These are phyloP conservation scores for Clavelina lepadiformis DNA, from an alignment of 23 tunicate genomes.

Conservation along the genomic window DNA sequence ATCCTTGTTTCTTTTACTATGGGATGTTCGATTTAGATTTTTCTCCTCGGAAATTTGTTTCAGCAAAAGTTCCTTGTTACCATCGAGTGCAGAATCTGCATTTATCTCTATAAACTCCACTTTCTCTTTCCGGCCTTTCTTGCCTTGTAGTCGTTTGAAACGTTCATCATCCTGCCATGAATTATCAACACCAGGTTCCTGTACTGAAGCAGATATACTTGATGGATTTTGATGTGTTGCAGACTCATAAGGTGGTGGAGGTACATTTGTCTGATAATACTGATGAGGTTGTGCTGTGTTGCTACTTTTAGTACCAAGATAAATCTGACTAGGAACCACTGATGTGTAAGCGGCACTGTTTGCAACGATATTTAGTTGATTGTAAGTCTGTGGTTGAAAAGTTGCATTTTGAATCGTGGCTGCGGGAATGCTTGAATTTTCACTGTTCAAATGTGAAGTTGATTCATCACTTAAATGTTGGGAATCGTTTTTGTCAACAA, in stretches of 20 bases:
- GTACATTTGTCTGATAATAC: not conserved
- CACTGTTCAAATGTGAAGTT: too few species aligned
- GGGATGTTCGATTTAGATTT: slow-evolving; percentile 47
- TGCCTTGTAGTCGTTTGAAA: slow-evolving; percentile 56
- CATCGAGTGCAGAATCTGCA: slow-evolving; percentile 67
- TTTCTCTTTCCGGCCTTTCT: slow-evolving; percentile 56
- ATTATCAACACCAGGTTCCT: not conserved
- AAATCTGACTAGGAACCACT: not conserved
- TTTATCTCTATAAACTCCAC: slow-evolving; percentile 73
- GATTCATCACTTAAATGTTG: too few species aligned
- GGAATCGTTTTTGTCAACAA: slow-evolving; percentile 42
- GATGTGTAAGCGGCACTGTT: too few species aligned
- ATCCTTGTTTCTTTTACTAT: slow-evolving; percentile 53
- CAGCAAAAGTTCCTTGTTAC: slow-evolving; percentile 69
- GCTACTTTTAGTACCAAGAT: not conserved
- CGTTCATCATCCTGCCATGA: slow-evolving; percentile 20
- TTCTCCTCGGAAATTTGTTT: slow-evolving; percentile 75
- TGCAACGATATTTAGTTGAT: too few species aligned
- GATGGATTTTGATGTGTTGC: not conserved
- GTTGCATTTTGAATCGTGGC: too few species aligned
- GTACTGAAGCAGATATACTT: too few species aligned
- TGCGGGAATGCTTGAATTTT: too few species aligned
- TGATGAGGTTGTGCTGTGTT: not conserved
- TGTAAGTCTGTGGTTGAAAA: too few species aligned
- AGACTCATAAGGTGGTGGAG: not conserved